A percentile compares a stretch with the other conserved stretches of the same genome.
phyloP scores from a whole-genome alignment of 2,888 invertebrate genomes.

The Drosophila prolongata region DNA sequence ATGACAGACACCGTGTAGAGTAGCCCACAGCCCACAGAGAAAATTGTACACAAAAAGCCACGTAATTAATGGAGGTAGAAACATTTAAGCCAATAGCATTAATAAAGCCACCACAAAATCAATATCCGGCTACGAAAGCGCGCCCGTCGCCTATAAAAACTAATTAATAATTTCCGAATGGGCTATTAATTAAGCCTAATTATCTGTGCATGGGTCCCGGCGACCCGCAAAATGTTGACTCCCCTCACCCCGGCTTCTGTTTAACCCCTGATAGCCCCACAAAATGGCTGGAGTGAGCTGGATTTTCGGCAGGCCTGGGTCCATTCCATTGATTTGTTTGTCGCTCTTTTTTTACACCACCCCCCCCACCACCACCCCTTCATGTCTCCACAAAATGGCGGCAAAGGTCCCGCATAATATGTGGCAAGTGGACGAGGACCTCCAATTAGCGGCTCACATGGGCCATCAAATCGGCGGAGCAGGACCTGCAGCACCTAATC shows the following conservation, averaged over 20 bases:
- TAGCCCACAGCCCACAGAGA: constrained; percentile 24
- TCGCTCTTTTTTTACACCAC: constrained; percentile 49
- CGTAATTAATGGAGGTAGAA: constrained; percentile 83
- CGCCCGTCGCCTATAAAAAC: constrained; percentile 84
- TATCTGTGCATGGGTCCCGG: constrained; percentile 81
- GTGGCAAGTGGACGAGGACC: not conserved
- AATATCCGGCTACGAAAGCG: constrained; percentile 85
- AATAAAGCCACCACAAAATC: constrained; percentile 85
- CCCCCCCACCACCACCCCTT: constrained; percentile 6
- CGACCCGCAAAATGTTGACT: constrained; percentile 58
- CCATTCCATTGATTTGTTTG: constrained; percentile 57
- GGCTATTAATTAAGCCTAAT: constrained; percentile 85
- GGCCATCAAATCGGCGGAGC: not conserved
- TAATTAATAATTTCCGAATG: constrained; percentile 85
- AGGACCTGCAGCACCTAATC: not conserved
- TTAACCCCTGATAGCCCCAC: constrained; percentile 8
- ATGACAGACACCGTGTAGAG: constrained; percentile 17
- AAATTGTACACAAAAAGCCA: constrained; percentile 78
- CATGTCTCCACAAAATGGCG: constrained; percentile 23
- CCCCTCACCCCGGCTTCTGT: constrained; percentile 12
- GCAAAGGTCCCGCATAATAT: constrained; percentile 75
- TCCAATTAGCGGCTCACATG: constrained; percentile 32
- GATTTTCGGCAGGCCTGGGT: constrained; percentile 12
- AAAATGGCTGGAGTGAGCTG: not conserved
- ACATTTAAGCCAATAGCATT: constrained; percentile 84